These are phyloP conservation scores for Leucosticte australis DNA, from an alignment of 2,113 vertebrate genomes.

Conservation along the genomic window DNA sequence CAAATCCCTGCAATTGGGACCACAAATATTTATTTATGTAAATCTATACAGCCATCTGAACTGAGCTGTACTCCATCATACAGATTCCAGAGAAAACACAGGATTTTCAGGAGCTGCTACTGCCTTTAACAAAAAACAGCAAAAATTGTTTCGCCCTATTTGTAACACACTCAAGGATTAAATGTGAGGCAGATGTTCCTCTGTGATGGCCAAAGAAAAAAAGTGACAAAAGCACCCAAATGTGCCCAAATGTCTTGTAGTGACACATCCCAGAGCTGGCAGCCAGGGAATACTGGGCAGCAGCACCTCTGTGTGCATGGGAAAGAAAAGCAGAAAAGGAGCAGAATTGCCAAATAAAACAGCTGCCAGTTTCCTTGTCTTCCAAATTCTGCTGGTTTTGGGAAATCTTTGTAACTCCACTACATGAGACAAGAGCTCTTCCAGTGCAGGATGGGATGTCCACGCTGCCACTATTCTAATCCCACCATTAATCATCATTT, in stretches of 20 bases:
- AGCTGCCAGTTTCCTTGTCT: background rate
- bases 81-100: background rate
- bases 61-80: background rate
- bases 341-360: background rate
- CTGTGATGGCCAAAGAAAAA: background rate
- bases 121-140: background rate
- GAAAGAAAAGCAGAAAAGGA: background rate
- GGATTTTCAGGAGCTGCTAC: background rate
- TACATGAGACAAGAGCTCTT: background rate
- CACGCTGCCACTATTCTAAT: background rate
- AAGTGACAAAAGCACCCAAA: background rate
- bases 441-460: background rate
- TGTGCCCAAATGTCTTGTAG: background rate
- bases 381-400: background rate
- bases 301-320: background rate
- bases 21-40: conserved; percentile 5
- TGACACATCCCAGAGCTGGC: background rate
- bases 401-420: background rate
- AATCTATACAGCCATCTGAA: background rate
- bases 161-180: background rate
- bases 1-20: background rate
- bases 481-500: background rate
- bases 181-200: background rate
- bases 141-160: background rate
- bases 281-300: background rate